Evolutionary conservation across 2,113 vertebrate genomes (phyloP).

Genomic region (Eupsittula cactorum): DNA sequence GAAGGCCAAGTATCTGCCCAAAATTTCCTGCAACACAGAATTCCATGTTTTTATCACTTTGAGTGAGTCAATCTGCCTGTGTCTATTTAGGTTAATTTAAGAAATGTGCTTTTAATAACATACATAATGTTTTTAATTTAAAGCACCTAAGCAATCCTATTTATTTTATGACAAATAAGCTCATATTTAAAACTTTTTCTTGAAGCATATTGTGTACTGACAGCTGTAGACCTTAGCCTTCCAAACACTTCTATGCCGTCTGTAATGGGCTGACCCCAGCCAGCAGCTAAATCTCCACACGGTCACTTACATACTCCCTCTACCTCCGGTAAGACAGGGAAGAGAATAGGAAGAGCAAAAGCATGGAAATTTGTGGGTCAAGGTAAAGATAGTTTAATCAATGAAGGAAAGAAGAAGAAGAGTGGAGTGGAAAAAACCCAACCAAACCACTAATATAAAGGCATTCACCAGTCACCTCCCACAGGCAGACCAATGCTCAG

Average conservation of each 20-base stretch:
- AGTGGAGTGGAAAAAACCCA: fast-evolving
- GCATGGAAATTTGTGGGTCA: fast-evolving
- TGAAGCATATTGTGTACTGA: neutral
- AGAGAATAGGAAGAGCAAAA: neutral
- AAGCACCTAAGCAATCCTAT: neutral
- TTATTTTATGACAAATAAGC: neutral
- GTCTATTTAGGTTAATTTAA: neutral
- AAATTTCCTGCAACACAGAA: neutral
- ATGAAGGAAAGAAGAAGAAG: neutral
- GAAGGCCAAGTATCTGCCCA: neutral
- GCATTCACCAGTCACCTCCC: neutral
- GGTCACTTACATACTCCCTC: neutral
- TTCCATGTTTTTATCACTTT: neutral
- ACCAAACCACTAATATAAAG: neutral
- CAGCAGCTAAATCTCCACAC: neutral
- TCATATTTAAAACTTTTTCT: neutral
- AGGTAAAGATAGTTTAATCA: neutral
- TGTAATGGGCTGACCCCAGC: neutral
- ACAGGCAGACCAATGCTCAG: neutral
- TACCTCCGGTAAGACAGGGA: fast-evolving
- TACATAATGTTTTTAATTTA: neutral
- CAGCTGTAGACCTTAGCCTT: neutral
- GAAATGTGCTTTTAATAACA: neutral
- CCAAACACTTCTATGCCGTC: neutral
- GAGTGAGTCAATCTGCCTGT: neutral